A percentile compares a stretch with the other conserved stretches of the same genome.
These are phyloP conservation scores for Jordanella pulchra DNA, from an alignment of 2,797 vertebrate species.

Conservation along the genomic window DNA sequence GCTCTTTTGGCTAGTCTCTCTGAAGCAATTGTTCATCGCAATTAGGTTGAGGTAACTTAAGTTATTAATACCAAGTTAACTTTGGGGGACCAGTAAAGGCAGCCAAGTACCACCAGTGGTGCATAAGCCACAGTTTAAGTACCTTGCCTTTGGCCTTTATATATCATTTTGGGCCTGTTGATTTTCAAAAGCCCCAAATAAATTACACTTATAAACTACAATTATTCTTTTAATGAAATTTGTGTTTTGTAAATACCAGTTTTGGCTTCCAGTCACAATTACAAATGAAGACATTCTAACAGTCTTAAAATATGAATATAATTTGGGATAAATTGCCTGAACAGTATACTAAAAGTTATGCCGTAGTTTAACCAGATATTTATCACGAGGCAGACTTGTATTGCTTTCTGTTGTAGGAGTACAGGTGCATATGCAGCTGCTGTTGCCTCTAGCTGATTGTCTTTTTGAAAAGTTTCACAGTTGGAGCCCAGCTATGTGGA, in stretches of 20 bases:
- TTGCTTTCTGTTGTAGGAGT: not conserved
- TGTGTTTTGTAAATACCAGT: not conserved
- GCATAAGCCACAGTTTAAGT: too few relatives aligned
- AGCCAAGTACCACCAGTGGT: too few relatives aligned
- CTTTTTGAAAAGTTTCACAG: slow-evolving; percentile 9
- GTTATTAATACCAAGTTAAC: not conserved
- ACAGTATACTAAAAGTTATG: too few relatives aligned
- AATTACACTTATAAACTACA: not conserved
- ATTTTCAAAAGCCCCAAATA: not conserved
- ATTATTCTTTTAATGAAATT: not conserved
- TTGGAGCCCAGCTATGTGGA: not conserved
- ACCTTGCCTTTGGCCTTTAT: too few relatives aligned
- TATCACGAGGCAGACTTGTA: not conserved
- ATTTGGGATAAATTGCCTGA: not conserved
- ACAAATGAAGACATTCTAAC: not conserved
- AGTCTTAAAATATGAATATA: not conserved
- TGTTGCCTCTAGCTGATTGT: slow-evolving; percentile 20
- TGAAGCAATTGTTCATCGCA: too few relatives aligned
- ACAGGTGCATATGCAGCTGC: slow-evolving; percentile 19
- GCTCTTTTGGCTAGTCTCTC: too few relatives aligned
- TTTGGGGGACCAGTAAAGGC: too few relatives aligned
- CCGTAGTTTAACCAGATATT: not conserved
- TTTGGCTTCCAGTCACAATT: not conserved
- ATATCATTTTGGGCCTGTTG: not conserved
- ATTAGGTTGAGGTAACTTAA: not conserved